Percentiles rank a stretch among this genome's conserved stretches.
phyloP scores from a whole-genome alignment of 1,140 invertebrate genomes.

The Pollicipes pollicipes region DNA sequence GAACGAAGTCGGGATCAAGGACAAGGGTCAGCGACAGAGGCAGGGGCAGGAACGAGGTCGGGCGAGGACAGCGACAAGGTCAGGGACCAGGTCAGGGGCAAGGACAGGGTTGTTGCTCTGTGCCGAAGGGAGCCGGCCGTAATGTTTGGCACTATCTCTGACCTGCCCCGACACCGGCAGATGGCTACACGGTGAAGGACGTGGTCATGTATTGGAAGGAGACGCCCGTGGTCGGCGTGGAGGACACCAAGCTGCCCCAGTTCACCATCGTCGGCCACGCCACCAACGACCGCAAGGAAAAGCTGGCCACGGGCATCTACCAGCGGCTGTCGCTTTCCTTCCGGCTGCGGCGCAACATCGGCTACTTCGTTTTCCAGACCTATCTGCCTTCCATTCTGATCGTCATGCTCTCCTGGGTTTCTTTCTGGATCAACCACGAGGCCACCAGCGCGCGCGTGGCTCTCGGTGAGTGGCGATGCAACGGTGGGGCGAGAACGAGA shows the following conservation, averaged over 20 bases:
- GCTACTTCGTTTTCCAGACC: constrained; percentile 67
- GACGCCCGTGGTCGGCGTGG: constrained; percentile 73
- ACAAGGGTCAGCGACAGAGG: too few relatives aligned
- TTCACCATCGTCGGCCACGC: constrained; percentile 87
- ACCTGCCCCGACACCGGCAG: constrained; percentile 36
- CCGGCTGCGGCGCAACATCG: constrained; percentile 53
- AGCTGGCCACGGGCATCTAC: constrained; percentile 69
- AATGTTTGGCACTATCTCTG: too few relatives aligned
- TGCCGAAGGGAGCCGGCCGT: too few relatives aligned
- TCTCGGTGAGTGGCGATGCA: constrained; percentile 43
- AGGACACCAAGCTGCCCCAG: constrained; percentile 83
- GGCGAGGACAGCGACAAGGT: too few relatives aligned
- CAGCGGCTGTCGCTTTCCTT: constrained; percentile 79
- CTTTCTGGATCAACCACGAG: too few relatives aligned
- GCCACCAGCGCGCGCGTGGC: constrained; percentile 59
- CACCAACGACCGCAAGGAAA: constrained; percentile 72
- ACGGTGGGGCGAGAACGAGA: too few relatives aligned
- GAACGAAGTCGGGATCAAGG: too few relatives aligned
- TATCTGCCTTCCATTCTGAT: constrained; percentile 64
- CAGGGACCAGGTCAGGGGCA: too few relatives aligned
- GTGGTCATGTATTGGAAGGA: constrained; percentile 92
- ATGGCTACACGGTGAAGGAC: constrained; percentile 90
- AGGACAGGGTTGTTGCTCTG: too few relatives aligned
- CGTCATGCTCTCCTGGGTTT: constrained; percentile 61
- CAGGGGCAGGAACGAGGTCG: too few relatives aligned